Evolutionary conservation across 2,888 invertebrate species (phyloP), one percentile per base, ranked within the genome.

Genomic region (Meganola albula): DNA sequence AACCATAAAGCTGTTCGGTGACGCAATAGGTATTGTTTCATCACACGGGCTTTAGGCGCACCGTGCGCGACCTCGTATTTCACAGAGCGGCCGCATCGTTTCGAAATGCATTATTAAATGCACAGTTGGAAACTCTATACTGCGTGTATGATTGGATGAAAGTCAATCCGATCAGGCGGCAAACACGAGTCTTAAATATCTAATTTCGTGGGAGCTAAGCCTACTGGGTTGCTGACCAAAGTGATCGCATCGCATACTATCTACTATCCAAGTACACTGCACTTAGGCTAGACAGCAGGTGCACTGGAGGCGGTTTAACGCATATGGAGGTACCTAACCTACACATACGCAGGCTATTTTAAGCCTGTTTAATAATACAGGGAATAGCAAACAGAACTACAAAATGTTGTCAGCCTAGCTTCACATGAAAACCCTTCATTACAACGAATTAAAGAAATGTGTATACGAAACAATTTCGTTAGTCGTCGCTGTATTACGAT

Each of bases 21-120:
- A 78, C 66, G 80, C 77, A 83, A 80, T 75, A 60, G 73, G 76
- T 76, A 77, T 79, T 74, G 78, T 84, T 82, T 84, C 83, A 71
- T 76, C 82, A 83, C 67, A 58, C 62, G 62, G 74, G 75, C 74
- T 79, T 74, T 70, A 63, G 80, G 74, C 74, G 71, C 73, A 77
- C 74, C 63, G 73, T 69, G 57, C 58, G 59, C 78, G 83, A 71
- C 82, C 84, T 84, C 83, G 82, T 69, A 68, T 74, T 74, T 74
- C 80, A 75, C 71, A 76, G 76, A 73, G 65, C 72, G 71, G 72
- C 74, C 75, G 80, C 77, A 75, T 76, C 82, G 73, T 85, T 77
- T 77, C 84, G 84, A 85, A 84, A 85, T 79, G 83, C 79, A 84
- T 82, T 52, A 52, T 52, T 80, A 66, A 84, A 79, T 82, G 83